Evolutionary conservation across 1,140 invertebrate species (phyloP).

Genomic region (Hyposmocoma kahamanoa): DNA sequence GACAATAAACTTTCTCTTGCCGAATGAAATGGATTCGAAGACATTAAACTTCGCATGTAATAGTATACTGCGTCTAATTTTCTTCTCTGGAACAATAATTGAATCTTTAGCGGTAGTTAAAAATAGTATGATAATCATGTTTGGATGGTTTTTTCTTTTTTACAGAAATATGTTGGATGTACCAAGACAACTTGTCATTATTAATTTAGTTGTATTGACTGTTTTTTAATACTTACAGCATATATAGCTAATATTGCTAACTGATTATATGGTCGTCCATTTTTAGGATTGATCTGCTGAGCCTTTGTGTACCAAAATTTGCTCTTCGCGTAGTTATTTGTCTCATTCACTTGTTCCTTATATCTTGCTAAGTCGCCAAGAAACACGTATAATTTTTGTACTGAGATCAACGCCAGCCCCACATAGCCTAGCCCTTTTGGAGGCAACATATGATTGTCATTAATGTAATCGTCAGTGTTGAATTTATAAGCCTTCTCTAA

Average conservation of each 20-base stretch:
- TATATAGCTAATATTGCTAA: conserved; percentile 93
- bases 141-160: no score
- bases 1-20: conserved; percentile 90
- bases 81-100: conserved; percentile 79
- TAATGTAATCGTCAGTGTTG: conserved; percentile 79
- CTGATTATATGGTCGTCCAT: conserved; percentile 95
- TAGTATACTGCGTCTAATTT: conserved; percentile 98
- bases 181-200: no score
- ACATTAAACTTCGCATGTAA: conserved; percentile 95
- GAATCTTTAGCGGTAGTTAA: conserved; percentile 5
- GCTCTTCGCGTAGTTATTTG: conserved; percentile 89
- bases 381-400: conserved; percentile 91
- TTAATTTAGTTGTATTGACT: no score
- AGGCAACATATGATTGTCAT: conserved; percentile 63
- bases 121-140: neutral
- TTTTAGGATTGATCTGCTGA: conserved; percentile 94
- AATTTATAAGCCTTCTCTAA: conserved; percentile 85
- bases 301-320: conserved; percentile 94
- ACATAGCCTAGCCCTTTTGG: conserved; percentile 79
- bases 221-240: conserved; percentile 85
- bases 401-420: conserved; percentile 85
- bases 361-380: conserved; percentile 94
- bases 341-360: conserved; percentile 88
- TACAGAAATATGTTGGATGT: no score
- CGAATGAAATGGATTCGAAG: conserved; percentile 93